Evolutionary conservation across 1,140 invertebrate species (phyloP), one percentile per base, ranked within the genome.

Genomic region (Leptestheria dahalacensis): DNA sequence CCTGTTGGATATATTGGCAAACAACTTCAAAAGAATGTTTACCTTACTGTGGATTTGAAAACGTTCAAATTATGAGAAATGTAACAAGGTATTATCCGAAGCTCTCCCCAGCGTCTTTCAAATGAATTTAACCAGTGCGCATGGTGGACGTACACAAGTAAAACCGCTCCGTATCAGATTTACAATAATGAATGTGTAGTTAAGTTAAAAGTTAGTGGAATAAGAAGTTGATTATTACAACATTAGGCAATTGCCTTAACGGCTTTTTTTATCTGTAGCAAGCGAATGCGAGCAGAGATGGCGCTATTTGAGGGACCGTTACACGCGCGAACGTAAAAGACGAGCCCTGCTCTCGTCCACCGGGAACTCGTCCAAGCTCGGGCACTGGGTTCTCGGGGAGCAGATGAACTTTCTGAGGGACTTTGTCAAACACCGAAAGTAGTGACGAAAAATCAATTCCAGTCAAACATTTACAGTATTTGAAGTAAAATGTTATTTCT

Each of bases 371-470:
- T 18, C 29, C 20, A 47, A 26, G 41, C 26, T 26, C 26, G 47
- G 49, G 15, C 33, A 59, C 25, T 59, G 57, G 57, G 41, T 48
- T 23, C 47, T 59, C 9, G 47, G 26, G 2, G 33, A 41, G 3
- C 57, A 48, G 25, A 59, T 59, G 57, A 25, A 48, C 12, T 59
- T 59, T 26, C 33, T 59, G n/a, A 24, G 47, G 21, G 57, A 59
- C 50, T 50, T 59, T 26, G 48, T 59, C 25, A 59, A 48, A 29
- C 57, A 59, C 57, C 47, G 57, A 23, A 59, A 47, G 57, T 59
- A 59, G n/a, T 4, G 21, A 54, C 9, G 25, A 18, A 57, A 41
- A 24, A 33, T 29, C 29, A 46, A 21, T 57, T 26, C 28, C 29
- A 12, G 11, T 59, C 10, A 26, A 20, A 49, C 47, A 29, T 28